These are phyloP conservation scores for Volucella bombylans DNA, from an alignment of 2,888 invertebrate genomes.

Conservation along the genomic window DNA sequence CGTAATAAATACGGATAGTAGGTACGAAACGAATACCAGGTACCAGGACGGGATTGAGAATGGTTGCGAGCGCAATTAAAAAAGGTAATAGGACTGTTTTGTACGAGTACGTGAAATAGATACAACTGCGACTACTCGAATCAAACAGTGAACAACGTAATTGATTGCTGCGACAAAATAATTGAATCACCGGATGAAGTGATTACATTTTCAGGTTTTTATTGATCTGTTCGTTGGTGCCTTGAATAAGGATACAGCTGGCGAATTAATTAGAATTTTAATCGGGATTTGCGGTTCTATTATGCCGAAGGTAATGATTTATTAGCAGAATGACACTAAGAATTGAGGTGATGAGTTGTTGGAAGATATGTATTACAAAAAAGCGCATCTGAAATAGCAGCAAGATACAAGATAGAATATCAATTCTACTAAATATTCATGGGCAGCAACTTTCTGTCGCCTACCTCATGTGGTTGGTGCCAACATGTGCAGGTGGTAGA, in stretches of 20 bases:
- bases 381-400: too few species aligned
- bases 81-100: constrained; percentile 34
- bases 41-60: neutral
- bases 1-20: constrained; percentile 1
- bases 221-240: neutral
- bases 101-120: constrained; percentile 42
- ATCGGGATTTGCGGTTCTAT: constrained; percentile 24
- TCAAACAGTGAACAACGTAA: constrained; percentile 8
- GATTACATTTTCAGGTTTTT: constrained; percentile 25
- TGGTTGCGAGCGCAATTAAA: constrained; percentile 37
- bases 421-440: too few species aligned
- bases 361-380: too few species aligned
- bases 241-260: neutral
- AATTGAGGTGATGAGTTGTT: too few species aligned
- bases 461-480: too few species aligned
- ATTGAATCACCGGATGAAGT: constrained; percentile 71
- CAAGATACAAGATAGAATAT: too few species aligned
- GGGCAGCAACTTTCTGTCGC: too few species aligned
- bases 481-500: too few species aligned
- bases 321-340: too few species aligned
- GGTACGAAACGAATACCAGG: neutral
- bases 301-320: constrained; percentile 4
- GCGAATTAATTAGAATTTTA: constrained; percentile 41
- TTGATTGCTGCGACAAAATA: constrained; percentile 64
- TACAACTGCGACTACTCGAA: constrained; percentile 12